Conservation (phyloP, 2,113 vertebrate genomes). For the Pluvianellus socialis region DNA sequence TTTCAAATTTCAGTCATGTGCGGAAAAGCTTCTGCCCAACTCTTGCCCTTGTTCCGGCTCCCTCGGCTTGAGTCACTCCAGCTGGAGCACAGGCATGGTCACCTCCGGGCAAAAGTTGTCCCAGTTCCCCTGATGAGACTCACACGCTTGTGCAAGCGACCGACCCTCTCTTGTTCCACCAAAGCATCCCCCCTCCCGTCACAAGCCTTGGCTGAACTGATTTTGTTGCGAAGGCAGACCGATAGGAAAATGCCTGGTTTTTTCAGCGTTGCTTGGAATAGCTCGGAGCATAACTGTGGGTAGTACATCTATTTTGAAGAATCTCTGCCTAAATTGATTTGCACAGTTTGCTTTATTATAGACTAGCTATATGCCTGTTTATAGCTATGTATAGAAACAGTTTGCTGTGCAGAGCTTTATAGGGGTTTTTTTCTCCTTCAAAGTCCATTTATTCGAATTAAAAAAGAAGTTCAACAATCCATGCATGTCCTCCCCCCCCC, state of each 20-base stretch:
- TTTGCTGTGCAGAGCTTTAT: conserved; percentile 39
- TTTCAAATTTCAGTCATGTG: not conserved
- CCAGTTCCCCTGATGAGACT: not conserved
- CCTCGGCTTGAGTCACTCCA: rapidly evolving
- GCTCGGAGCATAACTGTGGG: not conserved
- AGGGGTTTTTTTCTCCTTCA: not conserved
- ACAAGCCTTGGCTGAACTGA: not conserved
- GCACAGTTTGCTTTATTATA: conserved; percentile 43
- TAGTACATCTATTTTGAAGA: conserved; percentile 39
- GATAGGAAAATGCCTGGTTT: not conserved
- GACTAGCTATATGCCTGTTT: conserved; percentile 41
- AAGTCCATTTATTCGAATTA: conserved; percentile 63
- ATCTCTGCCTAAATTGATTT: conserved; percentile 44
- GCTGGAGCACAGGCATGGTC: not conserved
- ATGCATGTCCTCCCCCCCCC: no score
- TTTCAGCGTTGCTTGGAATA: not conserved
- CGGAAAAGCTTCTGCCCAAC: not conserved
- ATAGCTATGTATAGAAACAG: conserved; percentile 36
- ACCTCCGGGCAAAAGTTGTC: not conserved
- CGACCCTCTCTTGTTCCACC: not conserved
- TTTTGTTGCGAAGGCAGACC: conserved; percentile 17
- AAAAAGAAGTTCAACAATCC: conserved; percentile 32
- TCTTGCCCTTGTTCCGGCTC: not conserved
- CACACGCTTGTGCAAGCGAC: no score
- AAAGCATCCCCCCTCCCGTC: not conserved